Evolutionary conservation across 2,888 invertebrate species (phyloP), one percentile per base, ranked within the genome.

Genomic region (Eupithecia subumbrata): DNA sequence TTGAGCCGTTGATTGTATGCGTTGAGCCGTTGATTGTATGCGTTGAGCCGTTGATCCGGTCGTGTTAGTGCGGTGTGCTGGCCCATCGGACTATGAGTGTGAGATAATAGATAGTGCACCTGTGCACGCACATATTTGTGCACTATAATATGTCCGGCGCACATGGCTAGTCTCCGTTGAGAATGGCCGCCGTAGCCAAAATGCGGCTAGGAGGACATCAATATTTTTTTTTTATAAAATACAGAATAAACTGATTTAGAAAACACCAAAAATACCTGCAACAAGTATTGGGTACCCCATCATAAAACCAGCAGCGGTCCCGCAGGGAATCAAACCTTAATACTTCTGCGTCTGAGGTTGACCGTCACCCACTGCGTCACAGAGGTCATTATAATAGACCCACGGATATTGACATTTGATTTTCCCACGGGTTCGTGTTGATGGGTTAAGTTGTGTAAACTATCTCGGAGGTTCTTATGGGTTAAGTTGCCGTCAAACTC

Each of bases 321-420:
- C 18, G 48, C 8, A 8, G 22, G n/a, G 9, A 52, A 52, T 52
- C 52, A n/a, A 22, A n/a, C 11, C 52, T n/a, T 52, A n/a, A n/a
- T 22, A n/a, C 22, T 22, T 22, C 18, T 22, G n/a, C 2, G 4
- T 16, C 48, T 60, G 22, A 60, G 5, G 25, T 25, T 25, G 60
- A 25, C 60, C 60, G 5, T 60, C 25, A 22, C 56, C 22, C 5
- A 60, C 25, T 25, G 14, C 1, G 25, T 9, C 14, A 60, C 25
- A 60, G 14, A 60, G 25, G 60, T 60, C 22, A 71, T 74, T 74
- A 69, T 71, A 69, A 75, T 67, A 72, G 75, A 71, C 52, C 34
- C 63, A 74, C 71, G 34, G 56, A 71, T 76, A 78, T 76, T 74
- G 66, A 34, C 34, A 16, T 70, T 72, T 45, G 69, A 45, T 72